Conservation (phyloP, 2,113 vertebrate species). For the Eubucco bourcierii region DNA sequence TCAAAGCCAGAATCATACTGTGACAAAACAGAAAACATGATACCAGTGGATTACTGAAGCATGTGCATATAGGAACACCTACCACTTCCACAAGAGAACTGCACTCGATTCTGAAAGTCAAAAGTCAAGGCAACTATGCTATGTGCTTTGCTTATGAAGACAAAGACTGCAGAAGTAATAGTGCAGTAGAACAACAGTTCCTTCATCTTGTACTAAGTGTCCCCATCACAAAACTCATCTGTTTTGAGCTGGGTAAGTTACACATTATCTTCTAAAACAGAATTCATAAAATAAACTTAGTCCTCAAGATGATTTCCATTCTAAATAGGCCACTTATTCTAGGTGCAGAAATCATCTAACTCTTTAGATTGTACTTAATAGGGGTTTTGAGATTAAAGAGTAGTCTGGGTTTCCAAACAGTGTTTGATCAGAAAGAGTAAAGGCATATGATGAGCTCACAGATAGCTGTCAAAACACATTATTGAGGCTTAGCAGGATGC, state of each 20-base stretch:
- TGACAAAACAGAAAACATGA: slow-evolving; percentile 59
- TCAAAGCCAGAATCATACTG: slow-evolving; percentile 98
- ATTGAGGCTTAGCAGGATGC: background rate
- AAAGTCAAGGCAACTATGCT: background rate
- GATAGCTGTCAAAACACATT: background rate
- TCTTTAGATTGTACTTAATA: background rate
- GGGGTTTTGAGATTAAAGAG: background rate
- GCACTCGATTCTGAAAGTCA: background rate
- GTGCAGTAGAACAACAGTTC: background rate
- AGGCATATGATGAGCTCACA: background rate
- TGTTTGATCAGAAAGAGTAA: slow-evolving; percentile 3
- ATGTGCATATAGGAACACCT: background rate
- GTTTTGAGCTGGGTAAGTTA: background rate
- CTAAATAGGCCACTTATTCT: background rate
- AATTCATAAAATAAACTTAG: background rate
- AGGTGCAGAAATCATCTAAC: background rate
- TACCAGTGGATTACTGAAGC: slow-evolving; percentile 13
- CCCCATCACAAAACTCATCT: background rate
- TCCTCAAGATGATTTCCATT: background rate
- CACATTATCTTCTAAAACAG: background rate
- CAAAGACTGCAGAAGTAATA: background rate
- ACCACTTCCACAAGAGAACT: background rate
- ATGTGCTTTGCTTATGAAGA: background rate
- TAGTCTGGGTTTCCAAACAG: background rate
- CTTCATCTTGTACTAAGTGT: background rate